Conservation (phyloP, 2,888 invertebrate genomes). For the Plagodis dolabraria region DNA sequence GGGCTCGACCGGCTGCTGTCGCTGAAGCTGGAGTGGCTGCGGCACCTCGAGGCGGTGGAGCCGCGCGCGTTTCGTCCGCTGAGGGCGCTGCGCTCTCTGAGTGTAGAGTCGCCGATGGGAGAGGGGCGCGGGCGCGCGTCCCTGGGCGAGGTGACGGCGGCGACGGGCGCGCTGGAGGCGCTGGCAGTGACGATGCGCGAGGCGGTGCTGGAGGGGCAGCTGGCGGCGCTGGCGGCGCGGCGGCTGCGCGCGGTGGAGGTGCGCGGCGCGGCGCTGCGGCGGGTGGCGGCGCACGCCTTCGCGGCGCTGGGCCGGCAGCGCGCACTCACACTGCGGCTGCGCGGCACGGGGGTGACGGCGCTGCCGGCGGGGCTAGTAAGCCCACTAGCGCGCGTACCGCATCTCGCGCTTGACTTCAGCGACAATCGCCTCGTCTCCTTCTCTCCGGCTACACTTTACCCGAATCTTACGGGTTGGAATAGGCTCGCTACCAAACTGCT, state of each 20-base stretch:
- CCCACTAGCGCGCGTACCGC: conserved; percentile 88
- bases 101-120: conserved; percentile 86
- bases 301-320: conserved; percentile 88
- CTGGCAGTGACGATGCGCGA: conserved; percentile 86
- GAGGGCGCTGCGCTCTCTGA: conserved; percentile 86
- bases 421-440: conserved; percentile 89
- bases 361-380: conserved; percentile 89
- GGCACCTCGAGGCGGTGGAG: conserved; percentile 88
- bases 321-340: conserved; percentile 88
- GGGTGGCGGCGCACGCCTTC: conserved; percentile 88
- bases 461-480: conserved; percentile 92
- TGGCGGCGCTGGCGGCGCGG: conserved; percentile 88
- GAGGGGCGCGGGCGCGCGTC: conserved; percentile 74
- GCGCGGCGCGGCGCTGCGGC: conserved; percentile 88
- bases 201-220: conserved; percentile 87
- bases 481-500: conserved; percentile 92
- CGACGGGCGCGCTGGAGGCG: conserved; percentile 52
- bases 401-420: conserved; percentile 90
- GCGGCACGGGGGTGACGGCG: conserved; percentile 87
- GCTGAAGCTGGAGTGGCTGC: conserved; percentile 88
- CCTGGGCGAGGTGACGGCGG: conserved; percentile 48
- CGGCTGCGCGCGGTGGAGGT: conserved; percentile 91
- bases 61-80: conserved; percentile 88
- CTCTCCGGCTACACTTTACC: conserved; percentile 91
- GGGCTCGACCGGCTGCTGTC: conserved; percentile 88